Base-by-base conservation (phyloP, 2,113 vertebrate genomes). In the Meleagris gallopavo region DNA sequence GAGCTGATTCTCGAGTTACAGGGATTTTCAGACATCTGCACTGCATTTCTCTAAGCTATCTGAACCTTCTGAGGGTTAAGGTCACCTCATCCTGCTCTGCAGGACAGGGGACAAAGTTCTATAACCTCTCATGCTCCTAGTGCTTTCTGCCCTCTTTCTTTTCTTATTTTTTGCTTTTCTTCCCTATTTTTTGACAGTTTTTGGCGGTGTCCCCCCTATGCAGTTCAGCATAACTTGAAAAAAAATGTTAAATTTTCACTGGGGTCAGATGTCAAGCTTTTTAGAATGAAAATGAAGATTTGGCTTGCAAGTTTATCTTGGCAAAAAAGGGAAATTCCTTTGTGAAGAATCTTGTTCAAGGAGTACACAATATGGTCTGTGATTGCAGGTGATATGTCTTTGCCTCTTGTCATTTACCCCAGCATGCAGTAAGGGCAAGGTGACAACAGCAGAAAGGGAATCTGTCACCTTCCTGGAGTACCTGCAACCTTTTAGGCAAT, bases 221-320 rank as follows among this genome's bases (percentile, higher is more conserved):
- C 88, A 72, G 80, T 74, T 93, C 65, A 75, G 46, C 3, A 3
- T 57, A 85, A 81, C 67, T 58, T 84, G 5, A 13, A 8, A 45
- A 16, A 14, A 2, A 9, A 0, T 43, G 22, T 83, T 92, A 86
- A 11, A 88, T 94, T 92, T 96, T 90, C 50, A 94, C 4, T 57
- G 83, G 72, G 75, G 86, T 93, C 65, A 90, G 55, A 71, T 94
- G 86, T 91, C 88, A 81, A 48, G 41, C 32, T 86, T 83, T 90
- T 92, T 65, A 90, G 83, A 94, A 90, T 2, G 0, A 78, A 36
- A 86, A 21, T 72, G 76, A 77, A 65, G 46, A 78, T 90, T 70
- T 25, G 29, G 25, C 57, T 86, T 64, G 17, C 4, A 5, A 45
- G 17, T 10, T 84, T 3, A 12, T 50, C 46, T 85, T 76, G 54